phyloP scores from a whole-genome alignment of 1,140 invertebrate genomes.

The Odontomachus brunneus region DNA sequence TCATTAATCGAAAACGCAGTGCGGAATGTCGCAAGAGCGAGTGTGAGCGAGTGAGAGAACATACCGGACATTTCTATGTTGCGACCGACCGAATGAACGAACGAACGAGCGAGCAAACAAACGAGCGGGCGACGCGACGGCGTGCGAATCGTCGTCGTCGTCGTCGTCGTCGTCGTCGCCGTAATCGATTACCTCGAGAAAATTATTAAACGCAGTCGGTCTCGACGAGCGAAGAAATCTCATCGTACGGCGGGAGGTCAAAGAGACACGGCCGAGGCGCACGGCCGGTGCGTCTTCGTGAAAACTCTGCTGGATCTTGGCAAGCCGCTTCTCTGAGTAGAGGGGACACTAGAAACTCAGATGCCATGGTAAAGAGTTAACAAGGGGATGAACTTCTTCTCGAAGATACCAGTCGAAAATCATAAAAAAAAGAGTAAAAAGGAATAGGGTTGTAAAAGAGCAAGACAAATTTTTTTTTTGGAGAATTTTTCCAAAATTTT shows the following conservation, averaged over 20 bases:
- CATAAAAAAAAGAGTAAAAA: too few relatives aligned
- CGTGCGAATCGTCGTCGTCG: constrained; percentile 58
- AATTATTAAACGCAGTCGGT: constrained; percentile 67
- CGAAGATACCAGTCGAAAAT: too few relatives aligned
- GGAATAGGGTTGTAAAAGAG: too few relatives aligned
- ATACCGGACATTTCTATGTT: constrained; percentile 9
- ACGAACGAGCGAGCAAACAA: constrained; percentile 1
- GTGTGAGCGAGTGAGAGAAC: constrained; percentile 18
- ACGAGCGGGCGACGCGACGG: constrained; percentile 10
- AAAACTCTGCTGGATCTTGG: constrained; percentile 53
- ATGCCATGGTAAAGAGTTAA: neutral
- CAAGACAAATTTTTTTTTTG: too few relatives aligned
- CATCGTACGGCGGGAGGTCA: constrained; percentile 59
- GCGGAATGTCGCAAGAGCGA: constrained; percentile 64
- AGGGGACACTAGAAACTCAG: constrained; percentile 8
- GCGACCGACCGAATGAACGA: neutral
- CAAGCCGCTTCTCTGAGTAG: constrained; percentile 1
- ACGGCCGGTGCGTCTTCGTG: constrained; percentile 46
- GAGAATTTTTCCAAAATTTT: too few relatives aligned
- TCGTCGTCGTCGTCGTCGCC: constrained; percentile 44
- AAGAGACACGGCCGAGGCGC: constrained; percentile 65
- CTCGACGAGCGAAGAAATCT: constrained; percentile 58
- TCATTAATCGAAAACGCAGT: constrained; percentile 67
- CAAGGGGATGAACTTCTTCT: too few relatives aligned
- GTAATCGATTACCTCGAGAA: constrained; percentile 69